Percentiles rank a stretch among this genome's conserved stretches.
phyloP scores from a whole-genome alignment of 2,113 vertebrate species.

The Odocoileus virginianus region DNA sequence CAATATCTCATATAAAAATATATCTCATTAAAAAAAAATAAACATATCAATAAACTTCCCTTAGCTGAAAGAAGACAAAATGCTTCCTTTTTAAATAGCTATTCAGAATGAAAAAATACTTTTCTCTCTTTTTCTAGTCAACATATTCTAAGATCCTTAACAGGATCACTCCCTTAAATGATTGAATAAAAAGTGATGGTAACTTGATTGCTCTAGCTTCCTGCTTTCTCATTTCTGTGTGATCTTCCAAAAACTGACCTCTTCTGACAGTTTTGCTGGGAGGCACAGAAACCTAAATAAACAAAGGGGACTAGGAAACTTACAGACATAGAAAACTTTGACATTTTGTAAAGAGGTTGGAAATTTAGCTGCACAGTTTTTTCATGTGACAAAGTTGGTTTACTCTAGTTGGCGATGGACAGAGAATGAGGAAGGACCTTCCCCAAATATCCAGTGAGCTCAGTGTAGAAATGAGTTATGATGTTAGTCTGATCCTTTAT shows the following conservation, averaged over 20 bases:
- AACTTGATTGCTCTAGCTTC: background rate
- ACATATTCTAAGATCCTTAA: background rate
- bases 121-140: background rate
- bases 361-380: background rate
- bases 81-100: background rate
- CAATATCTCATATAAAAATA: no score
- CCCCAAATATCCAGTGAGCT: background rate
- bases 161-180: background rate
- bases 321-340: background rate
- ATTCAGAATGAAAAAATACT: background rate
- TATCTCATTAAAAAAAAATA: background rate
- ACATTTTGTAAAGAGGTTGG: background rate
- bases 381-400: background rate
- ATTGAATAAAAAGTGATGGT: background rate
- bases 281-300: slow-evolving; percentile 24
- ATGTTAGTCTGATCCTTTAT: background rate
- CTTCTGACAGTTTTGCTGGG: background rate
- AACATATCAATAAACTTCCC: background rate
- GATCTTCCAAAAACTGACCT: slow-evolving; percentile 31
- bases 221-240: background rate
- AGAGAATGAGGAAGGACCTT: background rate
- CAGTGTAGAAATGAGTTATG: background rate
- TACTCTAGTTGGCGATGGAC: background rate
- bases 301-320: background rate
- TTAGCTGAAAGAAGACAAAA: background rate